Evolutionary conservation across 2,888 invertebrate genomes (phyloP), one percentile per base, ranked within the genome.

Genomic region (Netelia inedita): DNA sequence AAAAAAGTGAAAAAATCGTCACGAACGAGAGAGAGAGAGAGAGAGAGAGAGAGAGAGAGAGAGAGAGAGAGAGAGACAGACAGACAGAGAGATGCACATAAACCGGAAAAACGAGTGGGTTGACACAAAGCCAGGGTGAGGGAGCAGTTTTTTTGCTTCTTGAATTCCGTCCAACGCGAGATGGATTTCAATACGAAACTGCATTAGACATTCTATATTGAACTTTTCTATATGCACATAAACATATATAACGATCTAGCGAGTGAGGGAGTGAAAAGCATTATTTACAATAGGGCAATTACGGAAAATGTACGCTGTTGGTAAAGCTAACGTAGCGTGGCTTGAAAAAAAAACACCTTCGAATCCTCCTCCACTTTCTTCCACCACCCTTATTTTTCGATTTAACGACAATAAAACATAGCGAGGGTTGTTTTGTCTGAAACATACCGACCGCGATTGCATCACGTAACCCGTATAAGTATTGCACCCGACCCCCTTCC

Each of bases 221-320:
- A 28, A 28, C 28, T 28, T 28, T 28, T 28, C 8, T 21, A 57
- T 19, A 14, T 28, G 5, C 5, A 28, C 23, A 35, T 55, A 55
- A 10, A 10, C 6, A 46, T 11, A 8, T 6, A 63, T 63, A 71
- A 53, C 41, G 63, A 71, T 53, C 21, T 53, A 14, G 3, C 43
- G 23, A 65, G 3, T 11, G 21, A 79, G 16, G 35, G 53, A 63
- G 57, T 1, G 55, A 61, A 73, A 79, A 80, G 75, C 66, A 35
- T 59, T 72, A 61, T 83, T 76, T 53, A 72, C 71, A 79, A 83
- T 79, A 10, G 59, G 79, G 63, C 75, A 75, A 80, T 83, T 76
- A 75, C 69, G 79, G 35, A 75, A 76, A 76, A 75, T 71, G 79
- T 61, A 80, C 79, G 75, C 16, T 63, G 63, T 10, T 28, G 5